A percentile compares a stretch with the other conserved stretches of the same genome.
Evolutionary conservation across 2,797 vertebrate species (phyloP).

Genomic region (Melanotaenia nigrans): DNA sequence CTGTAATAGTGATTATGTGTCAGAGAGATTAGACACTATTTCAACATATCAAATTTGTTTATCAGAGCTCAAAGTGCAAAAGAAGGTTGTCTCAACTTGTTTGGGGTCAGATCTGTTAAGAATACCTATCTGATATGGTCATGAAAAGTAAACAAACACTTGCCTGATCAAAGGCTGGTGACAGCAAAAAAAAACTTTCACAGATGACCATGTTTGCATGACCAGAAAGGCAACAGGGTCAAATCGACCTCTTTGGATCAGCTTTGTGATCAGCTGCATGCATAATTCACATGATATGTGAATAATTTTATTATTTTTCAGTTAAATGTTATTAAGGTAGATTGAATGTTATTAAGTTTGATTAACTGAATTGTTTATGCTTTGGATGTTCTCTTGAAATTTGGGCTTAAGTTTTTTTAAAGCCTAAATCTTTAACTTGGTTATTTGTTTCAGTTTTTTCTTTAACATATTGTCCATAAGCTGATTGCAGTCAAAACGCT

Average conservation of each 20-base stretch:
- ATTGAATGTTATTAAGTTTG: too few relatives aligned
- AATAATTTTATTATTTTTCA: neutral
- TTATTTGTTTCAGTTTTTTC: neutral
- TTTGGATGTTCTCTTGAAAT: neutral
- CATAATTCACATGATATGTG: neutral
- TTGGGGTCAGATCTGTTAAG: neutral
- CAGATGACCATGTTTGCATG: neutral
- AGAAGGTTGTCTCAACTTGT: neutral
- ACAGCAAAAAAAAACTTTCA: neutral
- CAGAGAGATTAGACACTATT: neutral
- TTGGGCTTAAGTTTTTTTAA: neutral
- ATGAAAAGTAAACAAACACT: slow-evolving; percentile 6
- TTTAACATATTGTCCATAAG: neutral
- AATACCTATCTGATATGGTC: neutral
- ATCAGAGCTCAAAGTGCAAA: neutral
- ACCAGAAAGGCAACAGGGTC: slow-evolving; percentile 3
- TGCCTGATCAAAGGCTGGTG: neutral
- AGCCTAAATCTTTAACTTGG: neutral
- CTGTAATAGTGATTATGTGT: neutral
- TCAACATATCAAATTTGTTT: neutral
- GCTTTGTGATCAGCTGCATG: neutral
- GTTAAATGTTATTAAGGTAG: neutral
- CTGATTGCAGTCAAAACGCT: too few relatives aligned
- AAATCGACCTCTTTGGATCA: neutral
- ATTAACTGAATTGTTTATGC: neutral